Percentiles rank a stretch among this genome's conserved stretches.
phyloP scores from a whole-genome alignment of 1,140 invertebrate genomes.

The Reticulitermes speratus region DNA sequence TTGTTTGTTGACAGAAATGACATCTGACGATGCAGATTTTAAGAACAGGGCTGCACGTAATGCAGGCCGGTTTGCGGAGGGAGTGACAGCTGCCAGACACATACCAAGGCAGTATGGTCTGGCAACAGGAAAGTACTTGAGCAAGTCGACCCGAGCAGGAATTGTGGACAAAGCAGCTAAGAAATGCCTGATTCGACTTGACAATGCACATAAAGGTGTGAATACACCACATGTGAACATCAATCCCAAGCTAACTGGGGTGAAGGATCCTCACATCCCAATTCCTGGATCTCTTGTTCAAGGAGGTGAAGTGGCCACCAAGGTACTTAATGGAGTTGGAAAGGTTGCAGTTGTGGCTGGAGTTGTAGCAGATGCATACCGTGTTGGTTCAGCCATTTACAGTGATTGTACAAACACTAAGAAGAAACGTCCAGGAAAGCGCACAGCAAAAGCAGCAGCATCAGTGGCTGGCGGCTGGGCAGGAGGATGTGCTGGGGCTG shows the following conservation, averaged over 20 bases:
- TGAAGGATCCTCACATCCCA: not conserved
- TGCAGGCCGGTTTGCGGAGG: not conserved
- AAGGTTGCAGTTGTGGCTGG: not conserved
- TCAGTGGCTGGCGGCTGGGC: conserved; percentile 18
- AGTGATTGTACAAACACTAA: not conserved
- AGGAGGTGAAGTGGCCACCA: not conserved
- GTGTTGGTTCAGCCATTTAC: not conserved
- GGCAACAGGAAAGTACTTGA: conserved; percentile 2
- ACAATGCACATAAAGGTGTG: not conserved
- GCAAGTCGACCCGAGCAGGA: conserved; percentile 21
- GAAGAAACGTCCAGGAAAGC: conserved; percentile 19
- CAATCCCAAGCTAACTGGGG: conserved; percentile 17
- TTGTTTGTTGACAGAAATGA: too few species aligned
- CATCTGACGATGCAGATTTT: too few species aligned
- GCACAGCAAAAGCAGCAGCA: not conserved
- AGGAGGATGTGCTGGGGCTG: not conserved
- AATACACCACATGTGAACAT: not conserved
- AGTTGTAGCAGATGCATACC: not conserved
- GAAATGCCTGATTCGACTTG: not conserved
- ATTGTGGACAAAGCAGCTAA: not conserved
- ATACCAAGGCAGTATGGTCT: not conserved
- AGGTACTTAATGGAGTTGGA: not conserved
- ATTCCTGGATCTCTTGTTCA: not conserved
- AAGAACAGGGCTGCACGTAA: not conserved
- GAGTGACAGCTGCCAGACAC: not conserved